These are phyloP conservation scores for Platyscapa corneri DNA, from an alignment of 1,140 invertebrate genomes.

Conservation along the genomic window DNA sequence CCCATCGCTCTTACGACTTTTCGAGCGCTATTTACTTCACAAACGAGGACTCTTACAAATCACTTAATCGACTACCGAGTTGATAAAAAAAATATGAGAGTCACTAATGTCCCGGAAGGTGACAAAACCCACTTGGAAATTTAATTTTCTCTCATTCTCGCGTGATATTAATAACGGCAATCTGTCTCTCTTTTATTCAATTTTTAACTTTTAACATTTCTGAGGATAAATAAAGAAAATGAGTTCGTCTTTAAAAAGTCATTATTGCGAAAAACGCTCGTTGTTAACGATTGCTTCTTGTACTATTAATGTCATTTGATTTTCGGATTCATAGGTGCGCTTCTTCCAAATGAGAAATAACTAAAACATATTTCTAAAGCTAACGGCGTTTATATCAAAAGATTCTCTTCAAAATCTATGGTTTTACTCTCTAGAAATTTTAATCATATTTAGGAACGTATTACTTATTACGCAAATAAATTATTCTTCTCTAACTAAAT, in stretches of 20 bases:
- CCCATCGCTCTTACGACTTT: background rate
- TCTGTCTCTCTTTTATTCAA: too few relatives aligned
- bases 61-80: constrained; percentile 37
- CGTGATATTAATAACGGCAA: too few relatives aligned
- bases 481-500: constrained; percentile 69
- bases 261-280: background rate
- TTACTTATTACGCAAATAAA: constrained; percentile 61
- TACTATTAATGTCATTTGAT: background rate
- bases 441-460: constrained; percentile 67
- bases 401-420: constrained; percentile 66
- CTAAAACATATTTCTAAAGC: constrained; percentile 70
- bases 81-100: constrained; percentile 45
- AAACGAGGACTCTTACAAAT: constrained; percentile 47
- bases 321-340: background rate
- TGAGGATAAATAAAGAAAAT: background rate
- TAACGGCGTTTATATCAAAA: constrained; percentile 66
- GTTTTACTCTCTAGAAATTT: constrained; percentile 64
- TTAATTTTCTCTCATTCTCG: constrained; percentile 18
- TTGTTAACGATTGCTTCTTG: background rate
- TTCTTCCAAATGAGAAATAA: constrained; percentile 68
- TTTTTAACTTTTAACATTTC: background rate
- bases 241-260: background rate
- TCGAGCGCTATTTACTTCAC: constrained; percentile 24
- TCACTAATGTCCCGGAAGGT: constrained; percentile 28
- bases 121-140: background rate